These are phyloP conservation scores for Saxidomus purpurata DNA, from an alignment of 1,140 invertebrate species.

Conservation along the genomic window DNA sequence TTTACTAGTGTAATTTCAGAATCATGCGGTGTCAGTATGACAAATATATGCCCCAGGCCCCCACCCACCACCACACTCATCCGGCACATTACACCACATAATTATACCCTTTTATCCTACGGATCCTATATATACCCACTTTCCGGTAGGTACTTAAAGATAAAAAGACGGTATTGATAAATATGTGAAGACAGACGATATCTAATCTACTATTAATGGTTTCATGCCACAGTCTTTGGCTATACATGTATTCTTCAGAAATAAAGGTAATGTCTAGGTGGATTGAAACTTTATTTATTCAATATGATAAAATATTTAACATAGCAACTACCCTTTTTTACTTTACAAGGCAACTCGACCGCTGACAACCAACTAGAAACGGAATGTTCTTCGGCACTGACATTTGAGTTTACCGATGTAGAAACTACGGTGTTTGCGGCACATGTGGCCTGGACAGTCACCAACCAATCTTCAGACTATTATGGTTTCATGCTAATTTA, in stretches of 20 bases:
- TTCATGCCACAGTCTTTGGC: not conserved
- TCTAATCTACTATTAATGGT: not conserved
- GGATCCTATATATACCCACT: too few species aligned
- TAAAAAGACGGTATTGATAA: not conserved
- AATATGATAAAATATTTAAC: too few species aligned
- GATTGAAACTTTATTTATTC: too few species aligned
- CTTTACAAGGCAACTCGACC: not conserved
- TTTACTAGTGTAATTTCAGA: not conserved
- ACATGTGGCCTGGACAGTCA: not conserved
- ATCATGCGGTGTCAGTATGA: not conserved
- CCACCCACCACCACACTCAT: too few species aligned
- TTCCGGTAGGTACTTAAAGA: not conserved
- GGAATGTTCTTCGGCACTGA: not conserved
- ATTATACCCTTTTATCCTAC: too few species aligned
- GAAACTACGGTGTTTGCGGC: not conserved
- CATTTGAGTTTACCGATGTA: not conserved
- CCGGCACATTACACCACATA: too few species aligned
- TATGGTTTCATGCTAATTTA: not conserved
- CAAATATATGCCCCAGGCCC: too few species aligned
- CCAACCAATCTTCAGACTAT: too few species aligned
- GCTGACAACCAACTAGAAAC: not conserved
- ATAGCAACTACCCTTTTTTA: not conserved
- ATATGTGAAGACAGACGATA: not conserved
- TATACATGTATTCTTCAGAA: not conserved
- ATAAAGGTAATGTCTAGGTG: too few species aligned